A percentile compares a stretch with the other conserved stretches of the same genome.
Evolutionary conservation across 2,888 invertebrate genomes (phyloP).

Genomic region (Drosophila birchii): DNA sequence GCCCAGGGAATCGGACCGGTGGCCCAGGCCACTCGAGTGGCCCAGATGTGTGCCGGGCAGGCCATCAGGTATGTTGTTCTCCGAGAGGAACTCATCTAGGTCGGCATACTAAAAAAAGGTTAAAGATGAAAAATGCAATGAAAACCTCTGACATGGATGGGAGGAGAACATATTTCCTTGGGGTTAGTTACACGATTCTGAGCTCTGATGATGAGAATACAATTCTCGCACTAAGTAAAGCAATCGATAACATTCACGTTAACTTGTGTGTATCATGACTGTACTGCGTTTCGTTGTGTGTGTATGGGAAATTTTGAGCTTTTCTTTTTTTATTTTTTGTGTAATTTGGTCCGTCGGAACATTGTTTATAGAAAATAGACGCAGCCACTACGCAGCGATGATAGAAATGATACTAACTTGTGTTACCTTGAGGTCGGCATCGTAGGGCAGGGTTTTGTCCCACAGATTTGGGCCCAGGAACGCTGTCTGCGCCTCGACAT

Average conservation of each 20-base stretch:
- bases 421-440: constrained; percentile 97
- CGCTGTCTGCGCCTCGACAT: constrained; percentile 96
- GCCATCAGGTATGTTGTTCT: constrained; percentile 96
- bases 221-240: constrained; percentile 77
- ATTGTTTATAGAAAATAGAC: constrained; percentile 50
- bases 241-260: constrained; percentile 61
- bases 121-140: constrained; percentile 30
- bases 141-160: neutral
- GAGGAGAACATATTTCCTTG: constrained; percentile 16
- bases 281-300: constrained; percentile 25
- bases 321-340: constrained; percentile 11
- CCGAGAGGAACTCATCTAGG: constrained; percentile 97
- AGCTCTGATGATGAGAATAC: constrained; percentile 68
- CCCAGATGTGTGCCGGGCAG: constrained; percentile 87
- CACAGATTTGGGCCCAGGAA: constrained; percentile 98
- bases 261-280: constrained; percentile 41
- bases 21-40: constrained; percentile 84
- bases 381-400: constrained; percentile 82
- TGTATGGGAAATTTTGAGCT: constrained; percentile 39
- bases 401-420: constrained; percentile 86
- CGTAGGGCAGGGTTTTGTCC: constrained; percentile 96
- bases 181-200: constrained; percentile 45
- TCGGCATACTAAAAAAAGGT: constrained; percentile 92
- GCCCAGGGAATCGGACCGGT: constrained; percentile 85
- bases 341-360: constrained; percentile 32